Evolutionary conservation across 2,113 vertebrate genomes (phyloP), one percentile per base, ranked within the genome.

Genomic region (Tor tambroides): DNA sequence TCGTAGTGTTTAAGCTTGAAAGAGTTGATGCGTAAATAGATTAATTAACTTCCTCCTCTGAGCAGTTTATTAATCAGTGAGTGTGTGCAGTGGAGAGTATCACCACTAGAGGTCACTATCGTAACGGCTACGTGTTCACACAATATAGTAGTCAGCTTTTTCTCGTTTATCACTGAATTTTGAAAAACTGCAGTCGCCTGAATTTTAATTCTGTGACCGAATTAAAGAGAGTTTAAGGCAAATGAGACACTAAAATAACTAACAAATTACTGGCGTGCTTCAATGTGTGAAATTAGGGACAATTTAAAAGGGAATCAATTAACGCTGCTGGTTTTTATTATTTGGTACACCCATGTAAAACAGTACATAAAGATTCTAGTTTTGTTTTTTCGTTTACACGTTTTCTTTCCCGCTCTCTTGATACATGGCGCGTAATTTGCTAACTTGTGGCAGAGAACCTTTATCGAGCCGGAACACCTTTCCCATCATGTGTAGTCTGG

Each of bases 401-500:
- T 32, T 83, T 28, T 49, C 41, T 82, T 7, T 30, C 26, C 23
- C 41, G 38, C 9, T 82, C 9, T 81, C 43, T 3, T 32, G 43
- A 35, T 17, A 83, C 28, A 51, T 11, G 65, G 41, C 28, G 43
- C 63, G 63, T 51, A 32, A 51, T 83, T 71, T 51, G 23, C 59
- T 14, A 83, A 83, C 81, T 83, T 83, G 41, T 71, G 41, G 81
- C 81, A 71, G 41, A 80, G 15, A 80, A 80, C 19, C 19, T 38
- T 59, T 23, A 23, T 59, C 78, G 8, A 69, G 46, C 63, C 65
- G 86, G 83, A 61, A 82, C 86, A 83, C 86, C 76, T 89, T 89
- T 85, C 85, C 49, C 63, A 78, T 85, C 83, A 89, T 87, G 86
- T 89, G 86, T 35, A 83, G 88, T 80, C 78, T 89, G 88, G 88